Base-by-base conservation (phyloP, 2,113 vertebrate genomes). In the Tachysurus fulvidraco region DNA sequence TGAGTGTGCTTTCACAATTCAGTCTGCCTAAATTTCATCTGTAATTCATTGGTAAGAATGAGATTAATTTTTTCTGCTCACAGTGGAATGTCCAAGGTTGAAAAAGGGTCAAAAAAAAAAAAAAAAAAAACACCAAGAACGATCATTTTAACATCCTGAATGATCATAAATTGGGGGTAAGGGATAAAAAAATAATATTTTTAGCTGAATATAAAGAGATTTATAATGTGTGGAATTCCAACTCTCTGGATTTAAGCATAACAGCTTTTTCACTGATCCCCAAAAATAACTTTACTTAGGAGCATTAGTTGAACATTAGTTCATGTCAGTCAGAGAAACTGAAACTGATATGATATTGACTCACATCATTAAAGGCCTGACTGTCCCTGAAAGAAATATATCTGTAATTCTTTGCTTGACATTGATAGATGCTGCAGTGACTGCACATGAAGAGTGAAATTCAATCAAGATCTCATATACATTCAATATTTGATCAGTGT, bases 401-500 rank as follows among this genome's bases (percentile, higher is more conserved):
- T 25, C 17, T 30, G 41, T 50, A 28, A 80, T 69, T 79, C n/a
- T 78, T 50, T 25, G 50, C 28, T 78, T 21, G 9, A 17, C n/a
- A 78, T 60, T 71, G 23, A 19, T 46, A 62, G 54, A 44, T 84
- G 83, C 44, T 81, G 62, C 17, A 84, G 4, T 62, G 14, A 65
- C 62, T 64, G 13, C 59, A 46, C 23, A 46, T 52, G 23, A 78
- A 74, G 21, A 46, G 44, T 11, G 36, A 36, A 36, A 36, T 36
- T 36, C 36, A 36, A 36, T 36, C 36, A 2, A 83, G 52, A 80
- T 76, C 55, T 11, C 17, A 52, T 81, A 74, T 71, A 74, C 60
- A 79, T 50, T 25, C 28, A 85, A 85, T 85, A 82, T 76, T 73
- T 67, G 74, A 82, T 81, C 41, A 79, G 17, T 44, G 67, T 62